Conservation (phyloP, 2,888 invertebrate species). For the Hypsopygia costalis region DNA sequence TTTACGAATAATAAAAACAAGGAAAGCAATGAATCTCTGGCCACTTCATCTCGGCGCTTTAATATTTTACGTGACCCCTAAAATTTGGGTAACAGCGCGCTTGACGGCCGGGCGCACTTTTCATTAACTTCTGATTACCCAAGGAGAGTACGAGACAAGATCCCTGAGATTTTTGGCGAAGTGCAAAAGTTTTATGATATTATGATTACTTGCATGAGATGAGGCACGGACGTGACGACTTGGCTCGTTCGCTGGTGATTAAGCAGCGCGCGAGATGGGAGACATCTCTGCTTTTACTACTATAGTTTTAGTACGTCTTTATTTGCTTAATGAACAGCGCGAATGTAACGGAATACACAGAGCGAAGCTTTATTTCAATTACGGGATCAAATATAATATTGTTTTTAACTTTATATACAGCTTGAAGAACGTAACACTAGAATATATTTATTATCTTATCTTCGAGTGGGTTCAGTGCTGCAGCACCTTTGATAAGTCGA, state of each 20-base stretch:
- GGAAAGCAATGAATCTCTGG: conserved; percentile 77
- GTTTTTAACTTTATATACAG: no score
- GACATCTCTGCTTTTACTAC: conserved; percentile 24
- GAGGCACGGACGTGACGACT: conserved; percentile 49
- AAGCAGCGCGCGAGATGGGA: conserved; percentile 25
- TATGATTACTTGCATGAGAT: conserved; percentile 73
- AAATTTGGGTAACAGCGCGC: conserved; percentile 62
- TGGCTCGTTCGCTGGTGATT: conserved; percentile 25
- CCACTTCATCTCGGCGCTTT: conserved; percentile 77
- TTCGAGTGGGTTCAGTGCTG: no score
- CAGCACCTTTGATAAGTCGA: no score
- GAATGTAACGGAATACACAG: no score
- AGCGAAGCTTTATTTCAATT: no score
- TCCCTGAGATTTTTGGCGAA: conserved; percentile 66
- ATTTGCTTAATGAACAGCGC: not conserved
- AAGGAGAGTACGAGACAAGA: conserved; percentile 56
- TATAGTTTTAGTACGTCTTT: conserved; percentile 3
- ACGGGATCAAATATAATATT: no score
- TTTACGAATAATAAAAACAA: conserved; percentile 80
- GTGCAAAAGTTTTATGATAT: conserved; percentile 78
- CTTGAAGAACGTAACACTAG: no score
- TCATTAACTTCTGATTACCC: conserved; percentile 79
- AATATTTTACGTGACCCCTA: conserved; percentile 80
- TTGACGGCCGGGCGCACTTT: conserved; percentile 67
- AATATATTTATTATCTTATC: no score